These are phyloP conservation scores for Nymphalis polychloros DNA, from an alignment of 2,888 invertebrate genomes.

Conservation along the genomic window DNA sequence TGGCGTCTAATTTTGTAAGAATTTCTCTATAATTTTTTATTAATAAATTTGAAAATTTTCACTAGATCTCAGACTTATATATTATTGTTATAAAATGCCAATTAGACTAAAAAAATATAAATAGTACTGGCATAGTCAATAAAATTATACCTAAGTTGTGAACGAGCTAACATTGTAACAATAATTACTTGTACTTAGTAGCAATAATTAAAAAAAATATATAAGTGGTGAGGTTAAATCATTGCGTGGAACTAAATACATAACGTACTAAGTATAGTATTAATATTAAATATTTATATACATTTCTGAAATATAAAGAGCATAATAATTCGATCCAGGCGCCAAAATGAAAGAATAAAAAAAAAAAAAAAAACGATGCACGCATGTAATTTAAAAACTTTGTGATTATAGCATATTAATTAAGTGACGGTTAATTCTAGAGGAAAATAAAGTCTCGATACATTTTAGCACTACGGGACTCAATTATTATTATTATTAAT, in stretches of 20 bases:
- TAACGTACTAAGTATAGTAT: too few species aligned
- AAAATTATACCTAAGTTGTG: not conserved
- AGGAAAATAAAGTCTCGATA: too few species aligned
- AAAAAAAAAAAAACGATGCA: too few species aligned
- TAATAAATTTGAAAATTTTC: not conserved
- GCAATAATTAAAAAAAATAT: too few species aligned
- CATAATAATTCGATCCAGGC: not conserved
- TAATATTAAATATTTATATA: too few species aligned
- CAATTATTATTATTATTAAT: not conserved
- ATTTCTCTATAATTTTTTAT: not conserved
- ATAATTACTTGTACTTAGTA: not conserved
- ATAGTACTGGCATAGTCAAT: not conserved
- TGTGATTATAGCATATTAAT: too few species aligned
- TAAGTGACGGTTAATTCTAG: too few species aligned
- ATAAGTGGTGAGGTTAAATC: too few species aligned
- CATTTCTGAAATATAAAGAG: not conserved
- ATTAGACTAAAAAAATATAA: not conserved
- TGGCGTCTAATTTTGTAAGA: not conserved
- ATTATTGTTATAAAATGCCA: not conserved
- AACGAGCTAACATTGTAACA: not conserved
- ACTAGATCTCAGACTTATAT: conserved; percentile 1
- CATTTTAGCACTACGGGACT: too few species aligned
- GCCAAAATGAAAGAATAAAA: too few species aligned
- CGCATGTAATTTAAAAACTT: too few species aligned
- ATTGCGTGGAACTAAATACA: too few species aligned